Base-by-base conservation (phyloP, 1,140 invertebrate species). In the Drosophila teissieri region DNA sequence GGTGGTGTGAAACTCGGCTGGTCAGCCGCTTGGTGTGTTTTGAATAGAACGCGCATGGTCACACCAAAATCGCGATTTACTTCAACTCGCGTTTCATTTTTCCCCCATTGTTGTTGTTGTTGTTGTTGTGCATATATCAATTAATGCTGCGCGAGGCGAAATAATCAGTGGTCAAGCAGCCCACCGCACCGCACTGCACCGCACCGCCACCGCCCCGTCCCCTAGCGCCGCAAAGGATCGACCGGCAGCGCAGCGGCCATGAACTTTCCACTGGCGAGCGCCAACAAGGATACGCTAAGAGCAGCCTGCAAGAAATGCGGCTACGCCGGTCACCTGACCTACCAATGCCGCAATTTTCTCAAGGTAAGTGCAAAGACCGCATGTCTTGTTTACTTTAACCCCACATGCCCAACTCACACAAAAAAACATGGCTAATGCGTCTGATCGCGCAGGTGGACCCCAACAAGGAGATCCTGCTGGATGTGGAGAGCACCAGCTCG, bases 271-370 rank as follows among this genome's bases (percentile, higher is more conserved):
- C 53, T 92, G 31, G 79, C 73, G 93, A 78, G 94, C 93, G 67
- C 94, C 82, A 95, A 94, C 63, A 96, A 96, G 92, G 96, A 96
- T 91, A 94, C 94, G 19, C 93, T 95, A 24, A 93, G 97, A 57
- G 95, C 96, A 31, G 96, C 97, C 0, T 98, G 97, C 92, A 97
- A 97, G 92, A 98, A 98, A 92, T 98, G 97, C 93, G 97, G 97
- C 51, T 98, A 98, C 92, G 95, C 97, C 63, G 98, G 98, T 34
- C 98, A 99, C 93, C 94, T 99, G 79, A 99, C 98, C 14, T 99
- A 96, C 93, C 98, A 99, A 92, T 99, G 98, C 92, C 93, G 98
- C 81, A 99, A 99, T 92, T 99, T 99, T 93, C 95, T 99, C 37
- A 97, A 98, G 94, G 95, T 97, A 70, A 96, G 52, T 54, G 39